phyloP scores from a whole-genome alignment of 2,797 vertebrate species.

The Pseudochirops cupreus region DNA sequence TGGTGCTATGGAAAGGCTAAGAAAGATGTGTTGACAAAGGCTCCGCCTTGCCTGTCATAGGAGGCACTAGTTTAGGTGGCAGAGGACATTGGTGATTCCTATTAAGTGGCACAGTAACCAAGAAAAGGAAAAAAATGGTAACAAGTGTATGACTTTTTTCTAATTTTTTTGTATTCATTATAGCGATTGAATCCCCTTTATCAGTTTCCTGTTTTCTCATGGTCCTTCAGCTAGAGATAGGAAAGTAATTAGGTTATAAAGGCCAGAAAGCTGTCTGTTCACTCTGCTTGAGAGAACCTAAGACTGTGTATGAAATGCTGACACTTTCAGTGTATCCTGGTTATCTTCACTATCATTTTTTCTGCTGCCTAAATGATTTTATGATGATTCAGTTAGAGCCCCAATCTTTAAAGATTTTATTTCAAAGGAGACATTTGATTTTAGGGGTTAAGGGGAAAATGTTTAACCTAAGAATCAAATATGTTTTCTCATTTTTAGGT shows the following conservation, averaged over 20 bases:
- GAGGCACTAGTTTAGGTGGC: not conserved
- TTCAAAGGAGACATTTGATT: slow-evolving; percentile 8
- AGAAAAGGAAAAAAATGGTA: slow-evolving; percentile 36
- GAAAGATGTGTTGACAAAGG: not conserved
- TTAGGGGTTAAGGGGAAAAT: slow-evolving; percentile 7
- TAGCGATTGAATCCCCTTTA: not conserved
- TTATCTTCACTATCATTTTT: not conserved
- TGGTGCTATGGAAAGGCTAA: not conserved
- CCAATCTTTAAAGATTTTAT: not conserved
- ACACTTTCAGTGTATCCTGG: not conserved
- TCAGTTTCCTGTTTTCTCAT: not conserved
- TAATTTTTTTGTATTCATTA: slow-evolving; percentile 8
- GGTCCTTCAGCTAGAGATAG: not conserved
- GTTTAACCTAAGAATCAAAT: slow-evolving; percentile 35
- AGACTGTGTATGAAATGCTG: not conserved
- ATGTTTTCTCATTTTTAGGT: slow-evolving; percentile 41
- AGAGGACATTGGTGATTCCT: not conserved
- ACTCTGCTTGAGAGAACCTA: not conserved
- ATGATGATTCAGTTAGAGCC: not conserved
- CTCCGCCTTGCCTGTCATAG: no score
- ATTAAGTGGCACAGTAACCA: not conserved
- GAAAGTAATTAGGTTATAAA: not conserved
- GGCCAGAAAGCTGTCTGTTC: not conserved
- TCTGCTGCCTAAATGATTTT: not conserved
- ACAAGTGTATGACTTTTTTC: slow-evolving; percentile 16